These are phyloP conservation scores for Campoletis raptor DNA, from an alignment of 2,888 invertebrate genomes.

Conservation along the genomic window DNA sequence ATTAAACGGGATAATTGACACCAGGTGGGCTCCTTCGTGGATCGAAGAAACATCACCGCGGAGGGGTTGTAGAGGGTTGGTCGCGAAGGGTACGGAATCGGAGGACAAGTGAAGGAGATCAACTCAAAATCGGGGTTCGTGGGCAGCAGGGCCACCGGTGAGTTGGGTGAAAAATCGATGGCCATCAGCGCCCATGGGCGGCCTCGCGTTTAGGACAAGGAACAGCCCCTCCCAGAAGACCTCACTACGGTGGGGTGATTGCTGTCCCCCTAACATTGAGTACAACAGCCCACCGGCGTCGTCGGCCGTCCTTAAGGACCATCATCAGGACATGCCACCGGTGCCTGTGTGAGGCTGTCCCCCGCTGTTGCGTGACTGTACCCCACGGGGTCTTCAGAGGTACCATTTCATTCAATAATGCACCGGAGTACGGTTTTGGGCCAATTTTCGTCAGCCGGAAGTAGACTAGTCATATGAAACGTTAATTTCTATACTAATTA, in stretches of 20 bases:
- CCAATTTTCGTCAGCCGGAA: background rate
- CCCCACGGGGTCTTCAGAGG: slow-evolving; percentile 83
- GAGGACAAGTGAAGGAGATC: slow-evolving; percentile 15
- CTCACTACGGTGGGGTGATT: slow-evolving; percentile 98
- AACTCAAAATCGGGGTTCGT: slow-evolving; percentile 67
- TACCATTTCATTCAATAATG: slow-evolving; percentile 64
- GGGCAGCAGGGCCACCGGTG: slow-evolving; percentile 76
- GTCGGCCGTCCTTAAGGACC: slow-evolving; percentile 79
- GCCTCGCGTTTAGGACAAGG: slow-evolving; percentile 97
- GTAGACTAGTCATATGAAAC: background rate
- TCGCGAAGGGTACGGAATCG: slow-evolving; percentile 39
- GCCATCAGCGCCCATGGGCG: slow-evolving; percentile 93
- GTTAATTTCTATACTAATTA: background rate
- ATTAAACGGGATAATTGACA: slow-evolving; percentile 59
- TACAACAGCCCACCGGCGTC: slow-evolving; percentile 79
- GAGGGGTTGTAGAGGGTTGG: slow-evolving; percentile 28
- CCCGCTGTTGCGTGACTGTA: slow-evolving; percentile 85
- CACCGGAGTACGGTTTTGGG: background rate
- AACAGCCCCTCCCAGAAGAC: slow-evolving; percentile 99
- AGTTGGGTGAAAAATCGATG: slow-evolving; percentile 83
- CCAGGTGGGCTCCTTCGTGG: slow-evolving; percentile 55
- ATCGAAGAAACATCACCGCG: slow-evolving; percentile 43
- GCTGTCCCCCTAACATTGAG: slow-evolving; percentile 87
- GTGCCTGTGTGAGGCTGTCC: slow-evolving; percentile 84
- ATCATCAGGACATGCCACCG: slow-evolving; percentile 82